Evolutionary conservation across 2,888 invertebrate genomes (phyloP), one percentile per base, ranked within the genome.

Genomic region (Eurois occulta): DNA sequence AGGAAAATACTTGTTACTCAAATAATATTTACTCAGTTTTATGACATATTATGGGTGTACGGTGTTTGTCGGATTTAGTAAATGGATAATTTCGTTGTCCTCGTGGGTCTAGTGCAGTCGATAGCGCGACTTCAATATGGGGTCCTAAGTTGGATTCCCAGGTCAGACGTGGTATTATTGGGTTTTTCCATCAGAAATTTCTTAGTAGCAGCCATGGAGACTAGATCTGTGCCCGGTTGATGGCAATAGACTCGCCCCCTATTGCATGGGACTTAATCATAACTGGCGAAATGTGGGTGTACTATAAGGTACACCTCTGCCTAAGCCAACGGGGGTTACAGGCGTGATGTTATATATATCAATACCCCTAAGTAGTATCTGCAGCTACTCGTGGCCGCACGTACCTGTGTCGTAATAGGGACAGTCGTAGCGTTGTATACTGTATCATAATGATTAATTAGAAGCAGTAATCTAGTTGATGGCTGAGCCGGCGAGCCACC

Each of bases 401-500:
- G n/a, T 24, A 52, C 24, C 16, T n/a, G n/a, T n/a, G 13, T 55
- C 24, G 55, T 55, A 4, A 4, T 10, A 35, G 11, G 43, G 55
- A 18, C 16, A 46, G n/a, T 70, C 48, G 35, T 64, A 41, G 28
- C 58, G 11, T 48, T 18, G 32, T 28, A 13, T 58, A 28, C 64
- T 41, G 55, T 72, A 38, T 46, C 65, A 52, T 85, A 77, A n/a
- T n/a, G n/a, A n/a, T 80, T 76, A 78, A 86, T 86, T 74, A 82
- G 65, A 41, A 58, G 46, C 62, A 48, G 68, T 85, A 68, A 86
- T 85, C 82, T 77, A 76, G 74, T 75, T 75, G 79, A 70, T 58
- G 73, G 65, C 16, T 21, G 64, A 64, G 52, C 11, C 69, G 76
- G 73, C 38, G 58, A 68, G 62, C n/a, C 21, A 60, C 46, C 24